Evolutionary conservation across 92 coral and sea anemone genomes (phyloP).

Genomic region (Heteractis magnifica): DNA sequence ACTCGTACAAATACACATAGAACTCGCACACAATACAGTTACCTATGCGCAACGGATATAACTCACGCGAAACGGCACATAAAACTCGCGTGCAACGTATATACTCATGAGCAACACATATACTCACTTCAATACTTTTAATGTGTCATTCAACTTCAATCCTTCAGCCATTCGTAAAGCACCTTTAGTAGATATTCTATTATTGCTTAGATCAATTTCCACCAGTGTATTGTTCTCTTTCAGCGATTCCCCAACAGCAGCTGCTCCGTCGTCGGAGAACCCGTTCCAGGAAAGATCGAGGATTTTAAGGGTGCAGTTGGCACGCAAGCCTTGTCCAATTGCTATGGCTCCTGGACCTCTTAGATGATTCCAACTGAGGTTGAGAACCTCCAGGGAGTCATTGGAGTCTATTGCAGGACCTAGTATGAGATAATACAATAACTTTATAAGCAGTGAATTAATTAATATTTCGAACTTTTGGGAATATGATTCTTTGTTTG

Average conservation of each 20-base stretch:
- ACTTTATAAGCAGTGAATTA: background rate
- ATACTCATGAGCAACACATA: background rate
- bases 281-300: constrained; percentile 94
- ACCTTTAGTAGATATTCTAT: constrained; percentile 81
- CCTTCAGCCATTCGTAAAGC: constrained; percentile 73
- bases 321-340: constrained; percentile 79
- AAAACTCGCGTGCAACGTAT: too few relatives aligned
- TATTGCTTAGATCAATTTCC: constrained; percentile 80
- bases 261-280: constrained; percentile 90
- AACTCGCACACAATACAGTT: too few relatives aligned
- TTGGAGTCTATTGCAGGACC: constrained; percentile 88
- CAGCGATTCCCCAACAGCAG: constrained; percentile 86
- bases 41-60: too few relatives aligned
- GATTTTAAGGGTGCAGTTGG: constrained; percentile 67
- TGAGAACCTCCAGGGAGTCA: constrained; percentile 69
- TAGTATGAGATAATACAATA: background rate
- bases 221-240: constrained; percentile 76
- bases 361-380: constrained; percentile 92
- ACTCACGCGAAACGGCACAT: too few relatives aligned
- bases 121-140: constrained; percentile 68
- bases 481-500: background rate
- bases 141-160: constrained; percentile 71
- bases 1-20: too few relatives aligned
- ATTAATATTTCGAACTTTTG: background rate
- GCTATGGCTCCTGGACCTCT: constrained; percentile 91